Conservation (phyloP, 2,888 invertebrate genomes). For the Cantharis rustica region DNA sequence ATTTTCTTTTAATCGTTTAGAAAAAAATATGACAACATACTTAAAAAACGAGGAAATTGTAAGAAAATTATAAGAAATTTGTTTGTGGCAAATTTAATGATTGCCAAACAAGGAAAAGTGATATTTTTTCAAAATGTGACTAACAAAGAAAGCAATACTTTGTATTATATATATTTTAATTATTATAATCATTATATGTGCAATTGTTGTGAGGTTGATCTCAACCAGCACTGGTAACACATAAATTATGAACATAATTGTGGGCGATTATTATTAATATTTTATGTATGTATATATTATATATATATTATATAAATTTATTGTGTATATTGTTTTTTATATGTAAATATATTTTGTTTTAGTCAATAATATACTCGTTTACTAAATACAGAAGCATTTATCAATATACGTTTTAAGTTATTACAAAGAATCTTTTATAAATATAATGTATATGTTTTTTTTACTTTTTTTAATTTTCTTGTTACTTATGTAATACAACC, state of each 20-base stretch:
- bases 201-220: constrained; percentile 53
- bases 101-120: constrained; percentile 57
- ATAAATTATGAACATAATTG: constrained; percentile 48
- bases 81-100: constrained; percentile 30
- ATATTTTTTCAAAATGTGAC: constrained; percentile 74
- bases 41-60: constrained; percentile 16
- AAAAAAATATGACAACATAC: constrained; percentile 1
- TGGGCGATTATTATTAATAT: constrained; percentile 49
- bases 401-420: constrained; percentile 20
- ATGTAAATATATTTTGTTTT: constrained; percentile 59
- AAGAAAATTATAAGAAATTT: constrained; percentile 29
- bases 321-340: constrained; percentile 59
- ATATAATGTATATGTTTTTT: not conserved
- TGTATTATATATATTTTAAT: constrained; percentile 65
- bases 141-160: constrained; percentile 79
- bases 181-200: constrained; percentile 50
- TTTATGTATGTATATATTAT: constrained; percentile 56
- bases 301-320: constrained; percentile 46
- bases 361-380: constrained; percentile 57
- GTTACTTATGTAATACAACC: not conserved
- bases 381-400: constrained; percentile 53
- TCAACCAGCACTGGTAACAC: constrained; percentile 49
- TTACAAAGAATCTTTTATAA: not conserved
- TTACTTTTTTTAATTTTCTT: not conserved
- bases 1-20: not conserved